Evolutionary conservation across 2,113 vertebrate genomes (phyloP).

Genomic region (Leucosticte australis): DNA sequence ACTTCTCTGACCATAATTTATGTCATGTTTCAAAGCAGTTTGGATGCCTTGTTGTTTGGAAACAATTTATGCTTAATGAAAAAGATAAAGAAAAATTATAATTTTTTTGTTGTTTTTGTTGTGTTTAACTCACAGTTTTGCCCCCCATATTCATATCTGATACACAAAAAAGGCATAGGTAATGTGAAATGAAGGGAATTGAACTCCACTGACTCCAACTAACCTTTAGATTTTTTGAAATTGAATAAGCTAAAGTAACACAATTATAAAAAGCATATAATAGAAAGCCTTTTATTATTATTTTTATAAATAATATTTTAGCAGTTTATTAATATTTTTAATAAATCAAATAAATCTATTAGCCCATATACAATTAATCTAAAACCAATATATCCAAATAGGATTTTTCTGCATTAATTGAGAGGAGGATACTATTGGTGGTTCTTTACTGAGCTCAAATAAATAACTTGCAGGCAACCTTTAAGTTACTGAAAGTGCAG

Average conservation of each 20-base stretch:
- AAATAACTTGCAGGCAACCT: background rate
- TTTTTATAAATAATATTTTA: background rate
- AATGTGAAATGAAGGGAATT: background rate
- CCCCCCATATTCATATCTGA: background rate
- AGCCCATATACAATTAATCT: background rate
- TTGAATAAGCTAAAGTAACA: background rate
- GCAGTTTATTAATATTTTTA: rapidly evolving
- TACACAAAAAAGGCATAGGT: rapidly evolving
- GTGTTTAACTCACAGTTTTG: background rate
- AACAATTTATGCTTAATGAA: background rate
- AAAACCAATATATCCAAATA: background rate
- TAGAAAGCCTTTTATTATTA: rapidly evolving
- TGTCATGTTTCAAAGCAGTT: rapidly evolving
- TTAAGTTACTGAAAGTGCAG: background rate
- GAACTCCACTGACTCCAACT: rapidly evolving
- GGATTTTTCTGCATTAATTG: background rate
- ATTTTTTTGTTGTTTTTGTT: background rate
- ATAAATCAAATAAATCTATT: background rate
- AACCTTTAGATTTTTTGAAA: background rate
- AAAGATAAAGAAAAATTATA: background rate
- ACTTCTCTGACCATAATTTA: background rate
- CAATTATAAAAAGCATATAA: too few relatives aligned
- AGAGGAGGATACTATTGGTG: background rate
- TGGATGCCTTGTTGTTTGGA: background rate
- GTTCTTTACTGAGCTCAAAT: background rate